Percentiles rank a stretch among this genome's conserved stretches.
phyloP scores from a whole-genome alignment of 2,888 invertebrate species.

The Bombylius discolor region DNA sequence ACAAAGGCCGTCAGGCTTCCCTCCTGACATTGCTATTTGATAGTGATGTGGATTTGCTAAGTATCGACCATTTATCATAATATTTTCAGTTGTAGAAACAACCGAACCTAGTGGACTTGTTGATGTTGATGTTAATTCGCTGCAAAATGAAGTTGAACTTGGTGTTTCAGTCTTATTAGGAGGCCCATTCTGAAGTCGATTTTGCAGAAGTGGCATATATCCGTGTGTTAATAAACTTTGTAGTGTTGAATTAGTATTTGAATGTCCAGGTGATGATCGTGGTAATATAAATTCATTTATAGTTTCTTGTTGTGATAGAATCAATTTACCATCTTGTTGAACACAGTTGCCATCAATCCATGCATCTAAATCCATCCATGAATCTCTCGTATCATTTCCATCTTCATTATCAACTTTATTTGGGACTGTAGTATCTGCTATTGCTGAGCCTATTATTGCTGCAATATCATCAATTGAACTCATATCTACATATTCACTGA shows the following conservation, averaged over 20 bases:
- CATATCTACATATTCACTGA: slow-evolving; percentile 45
- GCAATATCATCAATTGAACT: slow-evolving; percentile 71
- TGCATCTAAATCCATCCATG: slow-evolving; percentile 80
- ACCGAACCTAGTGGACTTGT: slow-evolving; percentile 70
- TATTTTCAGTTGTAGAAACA: slow-evolving; percentile 69
- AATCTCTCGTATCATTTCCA: slow-evolving; percentile 60
- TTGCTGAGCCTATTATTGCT: slow-evolving; percentile 76
- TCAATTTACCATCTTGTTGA: slow-evolving; percentile 52
- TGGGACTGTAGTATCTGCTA: slow-evolving; percentile 79
- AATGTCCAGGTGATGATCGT: slow-evolving; percentile 45
- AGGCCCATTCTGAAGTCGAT: slow-evolving; percentile 65
- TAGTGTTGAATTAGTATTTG: slow-evolving; percentile 52
- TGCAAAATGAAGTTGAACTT: slow-evolving; percentile 59
- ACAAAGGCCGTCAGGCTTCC: slow-evolving; percentile 51
- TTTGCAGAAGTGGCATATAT: slow-evolving; percentile 69
- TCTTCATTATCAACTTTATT: slow-evolving; percentile 56
- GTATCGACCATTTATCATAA: slow-evolving; percentile 55
- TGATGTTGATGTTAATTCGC: slow-evolving; percentile 53
- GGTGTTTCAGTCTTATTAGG: slow-evolving; percentile 60
- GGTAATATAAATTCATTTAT: slow-evolving; percentile 55
- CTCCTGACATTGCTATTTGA: slow-evolving; percentile 38
- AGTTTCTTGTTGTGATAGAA: slow-evolving; percentile 49
- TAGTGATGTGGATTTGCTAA: slow-evolving; percentile 41
- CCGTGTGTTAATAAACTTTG: slow-evolving; percentile 65
- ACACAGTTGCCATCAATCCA: slow-evolving; percentile 73